Evolutionary conservation across 2,888 invertebrate species (phyloP).

Genomic region (Fragum sueziense): DNA sequence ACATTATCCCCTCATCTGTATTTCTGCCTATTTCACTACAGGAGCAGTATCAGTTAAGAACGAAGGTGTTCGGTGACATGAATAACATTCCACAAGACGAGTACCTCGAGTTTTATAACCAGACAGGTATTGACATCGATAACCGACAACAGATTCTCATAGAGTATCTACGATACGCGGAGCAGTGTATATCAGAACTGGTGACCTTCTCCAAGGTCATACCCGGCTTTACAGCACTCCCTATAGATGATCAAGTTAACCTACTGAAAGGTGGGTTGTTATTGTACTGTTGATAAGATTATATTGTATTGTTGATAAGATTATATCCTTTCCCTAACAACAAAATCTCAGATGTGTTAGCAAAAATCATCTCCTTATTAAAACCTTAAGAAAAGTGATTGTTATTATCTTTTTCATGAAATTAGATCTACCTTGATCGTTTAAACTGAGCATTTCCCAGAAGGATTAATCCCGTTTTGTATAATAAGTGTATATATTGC

Average conservation of each 20-base stretch:
- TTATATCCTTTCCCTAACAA: too few relatives aligned
- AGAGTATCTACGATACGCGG: conserved; percentile 71
- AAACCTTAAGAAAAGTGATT: too few relatives aligned
- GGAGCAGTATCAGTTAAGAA: conserved; percentile 71
- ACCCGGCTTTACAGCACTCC: conserved; percentile 76
- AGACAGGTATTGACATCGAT: conserved; percentile 80
- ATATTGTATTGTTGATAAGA: too few relatives aligned
- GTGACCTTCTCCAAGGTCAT: conserved; percentile 78
- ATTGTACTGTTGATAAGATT: too few relatives aligned
- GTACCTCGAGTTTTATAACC: conserved; percentile 74
- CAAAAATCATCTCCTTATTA: too few relatives aligned
- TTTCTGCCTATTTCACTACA: too few relatives aligned
- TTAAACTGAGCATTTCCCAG: too few relatives aligned
- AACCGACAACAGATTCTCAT: conserved; percentile 74
- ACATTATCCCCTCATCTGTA: too few relatives aligned
- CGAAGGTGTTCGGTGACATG: conserved; percentile 75
- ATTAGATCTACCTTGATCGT: too few relatives aligned
- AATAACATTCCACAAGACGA: conserved; percentile 74
- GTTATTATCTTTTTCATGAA: too few relatives aligned
- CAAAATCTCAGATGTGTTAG: too few relatives aligned
- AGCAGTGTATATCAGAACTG: conserved; percentile 72
- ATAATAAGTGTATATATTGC: conserved; percentile 22
- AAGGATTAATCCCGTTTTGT: too few relatives aligned
- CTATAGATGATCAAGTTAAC: conserved; percentile 77
- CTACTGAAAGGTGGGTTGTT: conserved; percentile 76